These are phyloP conservation scores for Hetaerina titia DNA, from an alignment of 2,888 invertebrate species.

Conservation along the genomic window DNA sequence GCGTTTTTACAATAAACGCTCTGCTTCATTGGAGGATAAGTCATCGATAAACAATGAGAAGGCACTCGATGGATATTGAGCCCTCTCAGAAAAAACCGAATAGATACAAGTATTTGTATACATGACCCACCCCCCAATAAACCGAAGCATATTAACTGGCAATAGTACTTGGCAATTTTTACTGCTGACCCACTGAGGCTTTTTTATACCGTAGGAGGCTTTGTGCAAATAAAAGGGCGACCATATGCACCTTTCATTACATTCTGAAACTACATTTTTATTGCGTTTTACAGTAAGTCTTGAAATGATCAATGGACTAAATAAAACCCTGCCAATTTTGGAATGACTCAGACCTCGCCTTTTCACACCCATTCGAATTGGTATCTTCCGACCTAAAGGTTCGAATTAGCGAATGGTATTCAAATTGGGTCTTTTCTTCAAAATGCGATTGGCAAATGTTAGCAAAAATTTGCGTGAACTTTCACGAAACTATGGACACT, in stretches of 20 bases:
- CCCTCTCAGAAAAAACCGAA: too few species aligned
- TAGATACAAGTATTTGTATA: too few species aligned
- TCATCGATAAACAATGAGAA: too few species aligned
- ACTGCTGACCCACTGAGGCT: not conserved
- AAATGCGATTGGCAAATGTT: not conserved
- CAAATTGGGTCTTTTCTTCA: not conserved
- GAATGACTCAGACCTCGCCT: too few species aligned
- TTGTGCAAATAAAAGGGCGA: not conserved
- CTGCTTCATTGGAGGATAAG: too few species aligned
- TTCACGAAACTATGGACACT: too few species aligned
- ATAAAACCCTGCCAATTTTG: not conserved
- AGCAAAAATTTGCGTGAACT: too few species aligned
- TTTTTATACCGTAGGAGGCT: not conserved
- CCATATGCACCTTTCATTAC: not conserved
- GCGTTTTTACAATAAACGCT: too few species aligned
- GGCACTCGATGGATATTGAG: too few species aligned
- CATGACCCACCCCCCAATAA: not conserved
- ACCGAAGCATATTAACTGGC: not conserved
- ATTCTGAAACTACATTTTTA: not conserved
- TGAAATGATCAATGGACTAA: not conserved
- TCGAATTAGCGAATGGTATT: not conserved
- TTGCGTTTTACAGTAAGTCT: not conserved
- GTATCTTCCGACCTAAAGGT: not conserved
- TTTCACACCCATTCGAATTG: not conserved
- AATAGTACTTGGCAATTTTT: not conserved